phyloP scores from a whole-genome alignment of 2,113 vertebrate species.

The Indri indri region DNA sequence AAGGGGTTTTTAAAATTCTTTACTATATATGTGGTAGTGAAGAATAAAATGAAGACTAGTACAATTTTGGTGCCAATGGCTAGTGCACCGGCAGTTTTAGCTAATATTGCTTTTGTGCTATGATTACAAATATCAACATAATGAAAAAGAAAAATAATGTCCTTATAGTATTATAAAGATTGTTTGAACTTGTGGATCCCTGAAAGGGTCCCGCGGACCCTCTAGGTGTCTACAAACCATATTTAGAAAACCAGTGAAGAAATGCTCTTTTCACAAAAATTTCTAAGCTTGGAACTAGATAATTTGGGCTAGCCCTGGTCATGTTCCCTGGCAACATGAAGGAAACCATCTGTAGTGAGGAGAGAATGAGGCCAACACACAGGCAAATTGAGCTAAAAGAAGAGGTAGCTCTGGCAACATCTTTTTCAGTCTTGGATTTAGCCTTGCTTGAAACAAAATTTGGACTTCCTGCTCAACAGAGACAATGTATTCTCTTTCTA shows the following conservation, averaged over 20 bases:
- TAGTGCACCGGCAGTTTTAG: neutral
- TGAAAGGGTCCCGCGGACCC: neutral
- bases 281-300: neutral
- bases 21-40: neutral
- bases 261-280: neutral
- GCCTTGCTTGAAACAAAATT: neutral
- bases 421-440: neutral
- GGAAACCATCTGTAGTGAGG: neutral
- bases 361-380: neutral
- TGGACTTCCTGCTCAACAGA: neutral
- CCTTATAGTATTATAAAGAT: neutral
- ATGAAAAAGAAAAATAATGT: neutral
- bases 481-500: neutral
- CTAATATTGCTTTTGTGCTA: neutral
- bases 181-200: neutral
- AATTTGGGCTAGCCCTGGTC: neutral
- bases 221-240: neutral
- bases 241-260: neutral
- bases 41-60: neutral
- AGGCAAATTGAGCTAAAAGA: neutral
- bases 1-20: neutral
- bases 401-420: neutral
- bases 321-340: neutral
- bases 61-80: neutral
- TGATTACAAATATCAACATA: neutral